phyloP scores from a whole-genome alignment of 2,113 vertebrate species.

The Narcine bancroftii region DNA sequence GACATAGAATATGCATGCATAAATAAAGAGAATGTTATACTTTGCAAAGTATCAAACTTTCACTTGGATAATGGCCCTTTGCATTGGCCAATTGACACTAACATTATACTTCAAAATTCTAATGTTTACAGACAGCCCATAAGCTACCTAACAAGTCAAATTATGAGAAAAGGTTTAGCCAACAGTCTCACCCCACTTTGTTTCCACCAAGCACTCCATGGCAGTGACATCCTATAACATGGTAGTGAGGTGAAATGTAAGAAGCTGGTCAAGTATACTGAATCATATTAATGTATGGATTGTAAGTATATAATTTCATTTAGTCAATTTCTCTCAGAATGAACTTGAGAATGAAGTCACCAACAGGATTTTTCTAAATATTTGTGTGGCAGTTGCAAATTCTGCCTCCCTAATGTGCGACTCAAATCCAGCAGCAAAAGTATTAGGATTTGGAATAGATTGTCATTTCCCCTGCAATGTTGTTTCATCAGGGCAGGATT shows the following conservation, averaged over 20 bases:
- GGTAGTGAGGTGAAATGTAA: background rate
- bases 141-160: background rate
- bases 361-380: constrained; percentile 4
- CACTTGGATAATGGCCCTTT: background rate
- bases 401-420: constrained; percentile 1
- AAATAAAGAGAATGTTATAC: constrained; percentile 7
- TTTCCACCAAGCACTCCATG: background rate
- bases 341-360: background rate
- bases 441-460: background rate
- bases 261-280: background rate
- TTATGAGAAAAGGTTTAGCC: background rate
- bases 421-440: constrained; percentile 10
- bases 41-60: background rate
- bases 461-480: background rate
- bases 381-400: background rate
- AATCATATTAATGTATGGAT: background rate
- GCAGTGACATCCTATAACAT: background rate
- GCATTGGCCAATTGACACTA: background rate
- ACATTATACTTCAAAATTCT: background rate
- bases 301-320: background rate
- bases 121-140: background rate
- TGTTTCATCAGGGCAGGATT: background rate
- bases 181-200: background rate
- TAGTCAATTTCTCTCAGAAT: constrained; percentile 11
- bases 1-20: background rate